These are phyloP conservation scores for Ichneumoninae sp. DNA, from an alignment of 2,888 invertebrate genomes.

Conservation along the genomic window DNA sequence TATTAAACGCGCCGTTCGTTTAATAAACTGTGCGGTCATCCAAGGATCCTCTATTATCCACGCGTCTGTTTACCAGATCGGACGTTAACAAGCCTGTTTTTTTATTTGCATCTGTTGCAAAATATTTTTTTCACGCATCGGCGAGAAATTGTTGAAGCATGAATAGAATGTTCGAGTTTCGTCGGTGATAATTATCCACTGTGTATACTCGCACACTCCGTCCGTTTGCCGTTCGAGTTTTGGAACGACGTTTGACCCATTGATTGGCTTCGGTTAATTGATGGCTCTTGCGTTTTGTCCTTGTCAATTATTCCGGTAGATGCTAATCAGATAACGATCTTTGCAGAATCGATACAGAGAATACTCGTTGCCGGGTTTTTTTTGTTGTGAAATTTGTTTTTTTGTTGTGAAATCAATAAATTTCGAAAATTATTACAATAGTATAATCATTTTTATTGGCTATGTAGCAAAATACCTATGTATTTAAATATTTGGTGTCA, in stretches of 20 bases:
- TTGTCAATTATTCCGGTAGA: background rate
- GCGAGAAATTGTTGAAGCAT: slow-evolving; percentile 35
- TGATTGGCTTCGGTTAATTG: background rate
- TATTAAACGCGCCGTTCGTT: background rate
- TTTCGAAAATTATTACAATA: slow-evolving; percentile 30
- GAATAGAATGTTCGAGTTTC: slow-evolving; percentile 36
- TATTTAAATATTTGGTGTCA: slow-evolving; percentile 84
- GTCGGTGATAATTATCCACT: background rate
- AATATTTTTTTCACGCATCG: slow-evolving; percentile 51
- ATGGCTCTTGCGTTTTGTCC: background rate
- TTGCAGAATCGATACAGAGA: background rate
- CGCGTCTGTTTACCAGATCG: slow-evolving; percentile 44
- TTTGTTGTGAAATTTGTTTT: background rate
- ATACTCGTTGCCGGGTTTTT: background rate
- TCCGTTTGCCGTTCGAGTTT: background rate
- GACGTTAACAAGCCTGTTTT: slow-evolving; percentile 33
- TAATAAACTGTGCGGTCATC: slow-evolving; percentile 27
- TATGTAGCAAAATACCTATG: slow-evolving; percentile 83
- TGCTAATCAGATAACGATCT: background rate
- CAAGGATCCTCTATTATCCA: slow-evolving; percentile 46
- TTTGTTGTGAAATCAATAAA: background rate
- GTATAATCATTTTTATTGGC: slow-evolving; percentile 80
- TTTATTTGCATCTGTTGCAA: slow-evolving; percentile 5
- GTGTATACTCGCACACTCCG: background rate
- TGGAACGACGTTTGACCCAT: background rate